Percentiles rank a stretch among this genome's conserved stretches.
phyloP scores from a whole-genome alignment of 2,797 vertebrate genomes.

The Hydrocynus forskahlii region DNA sequence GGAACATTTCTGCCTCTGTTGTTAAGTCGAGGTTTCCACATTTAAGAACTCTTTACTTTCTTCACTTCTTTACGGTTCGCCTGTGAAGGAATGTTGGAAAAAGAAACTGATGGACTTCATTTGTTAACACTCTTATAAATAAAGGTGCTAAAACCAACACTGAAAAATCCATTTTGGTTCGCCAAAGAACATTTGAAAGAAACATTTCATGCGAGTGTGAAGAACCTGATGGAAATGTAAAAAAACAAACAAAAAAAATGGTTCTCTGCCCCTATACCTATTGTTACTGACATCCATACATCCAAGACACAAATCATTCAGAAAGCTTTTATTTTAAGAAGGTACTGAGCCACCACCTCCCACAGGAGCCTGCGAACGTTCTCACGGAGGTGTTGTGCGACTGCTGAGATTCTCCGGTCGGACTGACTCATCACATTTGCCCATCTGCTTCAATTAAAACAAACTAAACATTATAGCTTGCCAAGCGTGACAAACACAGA shows the following conservation, averaged over 20 bases:
- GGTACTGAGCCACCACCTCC: background rate
- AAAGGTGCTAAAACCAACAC: background rate
- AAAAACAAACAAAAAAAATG: too few species aligned
- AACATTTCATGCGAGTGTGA: too few species aligned
- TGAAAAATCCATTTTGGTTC: too few species aligned
- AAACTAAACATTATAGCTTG: background rate
- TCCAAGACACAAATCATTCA: background rate
- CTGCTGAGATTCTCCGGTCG: background rate
- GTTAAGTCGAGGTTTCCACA: background rate
- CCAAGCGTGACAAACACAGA: background rate
- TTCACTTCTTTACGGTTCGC: background rate
- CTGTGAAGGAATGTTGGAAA: background rate
- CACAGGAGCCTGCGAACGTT: background rate
- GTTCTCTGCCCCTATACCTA: too few species aligned
- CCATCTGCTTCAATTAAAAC: conserved; percentile 17
- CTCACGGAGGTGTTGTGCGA: background rate
- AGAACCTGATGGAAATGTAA: too few species aligned
- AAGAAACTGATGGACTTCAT: background rate
- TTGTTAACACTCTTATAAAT: background rate
- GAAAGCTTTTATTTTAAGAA: background rate
- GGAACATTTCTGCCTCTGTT: background rate
- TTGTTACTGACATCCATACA: background rate
- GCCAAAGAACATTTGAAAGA: too few species aligned
- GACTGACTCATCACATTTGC: background rate
- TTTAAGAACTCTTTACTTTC: background rate